A percentile compares a stretch with the other conserved stretches of the same genome.
These are phyloP conservation scores for Oscheius myriophilus DNA, from an alignment of 2,888 invertebrate species.

Conservation along the genomic window DNA sequence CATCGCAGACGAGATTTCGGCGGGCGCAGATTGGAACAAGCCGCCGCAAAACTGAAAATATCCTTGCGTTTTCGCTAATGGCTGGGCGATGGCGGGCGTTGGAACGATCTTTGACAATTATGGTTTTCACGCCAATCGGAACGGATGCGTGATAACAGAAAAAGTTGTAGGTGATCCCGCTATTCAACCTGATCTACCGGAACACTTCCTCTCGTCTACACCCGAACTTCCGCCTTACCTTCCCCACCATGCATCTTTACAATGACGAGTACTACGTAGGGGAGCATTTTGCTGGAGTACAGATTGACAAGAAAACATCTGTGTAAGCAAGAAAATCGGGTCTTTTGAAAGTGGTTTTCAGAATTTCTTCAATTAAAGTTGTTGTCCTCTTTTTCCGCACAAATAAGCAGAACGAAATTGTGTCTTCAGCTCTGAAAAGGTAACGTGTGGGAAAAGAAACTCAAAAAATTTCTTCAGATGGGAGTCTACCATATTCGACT, in stretches of 20 bases:
- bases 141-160: no score
- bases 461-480: no score
- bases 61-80: conserved; percentile 10
- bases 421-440: conserved; percentile 32
- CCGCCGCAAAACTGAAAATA: conserved; percentile 23
- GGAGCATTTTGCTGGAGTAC: conserved; percentile 63
- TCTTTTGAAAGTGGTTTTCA: conserved; percentile 31
- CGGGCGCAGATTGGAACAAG: conserved; percentile 26
- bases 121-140: neutral
- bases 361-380: conserved; percentile 51
- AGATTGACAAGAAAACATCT: conserved; percentile 55
- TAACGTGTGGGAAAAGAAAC: no score
- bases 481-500: conserved; percentile 51
- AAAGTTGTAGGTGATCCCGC: conserved; percentile 49
- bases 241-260: conserved; percentile 65
- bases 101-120: conserved; percentile 1
- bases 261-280: conserved; percentile 66
- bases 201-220: conserved; percentile 55
- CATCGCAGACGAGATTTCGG: conserved; percentile 5
- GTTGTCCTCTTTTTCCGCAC: conserved; percentile 64
- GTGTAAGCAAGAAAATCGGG: conserved; percentile 46
- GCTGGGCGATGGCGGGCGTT: neutral
- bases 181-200: conserved; percentile 61
- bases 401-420: conserved; percentile 44
- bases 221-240: conserved; percentile 62